These are phyloP conservation scores for Pandemis corylana DNA, from an alignment of 2,888 invertebrate species.

Conservation along the genomic window DNA sequence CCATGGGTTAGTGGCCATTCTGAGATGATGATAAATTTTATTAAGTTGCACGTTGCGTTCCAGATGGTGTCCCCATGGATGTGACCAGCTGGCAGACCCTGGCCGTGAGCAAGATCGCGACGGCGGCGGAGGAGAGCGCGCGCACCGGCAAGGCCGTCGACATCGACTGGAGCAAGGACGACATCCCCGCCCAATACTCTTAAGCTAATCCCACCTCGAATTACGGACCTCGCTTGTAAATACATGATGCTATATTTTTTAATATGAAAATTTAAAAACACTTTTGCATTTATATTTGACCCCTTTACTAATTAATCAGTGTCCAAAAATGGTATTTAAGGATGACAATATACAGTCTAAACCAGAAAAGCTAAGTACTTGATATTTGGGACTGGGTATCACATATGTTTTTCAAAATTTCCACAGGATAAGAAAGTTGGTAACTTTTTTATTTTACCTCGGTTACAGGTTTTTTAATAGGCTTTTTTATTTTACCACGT, in stretches of 20 bases:
- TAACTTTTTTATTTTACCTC: too few species aligned
- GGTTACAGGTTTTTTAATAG: too few species aligned
- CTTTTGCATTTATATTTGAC: not conserved
- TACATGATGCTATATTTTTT: not conserved
- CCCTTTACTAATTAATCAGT: too few species aligned
- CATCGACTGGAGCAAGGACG: conserved; percentile 79
- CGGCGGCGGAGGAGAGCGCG: conserved; percentile 84
- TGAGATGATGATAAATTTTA: not conserved
- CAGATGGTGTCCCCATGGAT: conserved; percentile 62
- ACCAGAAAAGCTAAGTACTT: too few species aligned
- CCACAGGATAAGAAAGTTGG: too few species aligned
- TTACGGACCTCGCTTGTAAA: conserved; percentile 15
- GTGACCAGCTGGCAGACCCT: conserved; percentile 82
- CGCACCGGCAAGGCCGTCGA: conserved; percentile 79
- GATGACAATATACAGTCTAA: too few species aligned
- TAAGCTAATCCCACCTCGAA: conserved; percentile 46
- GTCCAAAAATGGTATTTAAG: too few species aligned
- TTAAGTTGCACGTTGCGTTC: conserved; percentile 10
- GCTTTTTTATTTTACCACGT: too few species aligned
- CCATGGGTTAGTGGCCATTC: not conserved
- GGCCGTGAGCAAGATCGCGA: conserved; percentile 84
- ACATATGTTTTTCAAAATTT: too few species aligned
- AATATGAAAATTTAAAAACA: not conserved
- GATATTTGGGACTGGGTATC: too few species aligned
- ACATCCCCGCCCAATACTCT: conserved; percentile 68